Base-by-base conservation (phyloP, 2,797 vertebrate genomes). In the Tympanoctomys barrerae region DNA sequence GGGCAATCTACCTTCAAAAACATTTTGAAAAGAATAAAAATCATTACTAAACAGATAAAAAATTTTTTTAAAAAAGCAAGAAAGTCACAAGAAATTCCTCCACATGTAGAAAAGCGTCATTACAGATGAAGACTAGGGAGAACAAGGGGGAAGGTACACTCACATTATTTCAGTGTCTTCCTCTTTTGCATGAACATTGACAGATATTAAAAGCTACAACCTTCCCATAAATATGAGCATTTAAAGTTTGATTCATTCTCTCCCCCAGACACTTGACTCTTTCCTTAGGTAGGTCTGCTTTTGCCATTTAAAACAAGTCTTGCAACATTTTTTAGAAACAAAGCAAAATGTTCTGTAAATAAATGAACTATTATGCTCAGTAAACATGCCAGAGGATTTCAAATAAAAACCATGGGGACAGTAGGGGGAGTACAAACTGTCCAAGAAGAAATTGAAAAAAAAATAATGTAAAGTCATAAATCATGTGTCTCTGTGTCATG, bases 281-380 rank as follows among this genome's bases (percentile, higher is more conserved):
- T 97, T 85, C 89, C 92, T 96, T 97, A 95, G 93, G 64, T 96
- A 97, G 70, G 13, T 82, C 81, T 97, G 93, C 95, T 28, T 97
- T 79, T 97, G 94, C 82, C 97, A 92, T 83, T 96, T 97, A 94
- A 97, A 96, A 95, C 96, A 77, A 97, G 97, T 96, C 96, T 96
- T 97, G 91, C 94, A 97, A 97, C 95, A 98, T 77, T 71, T 98
- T 96, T 96, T 90, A 96, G 97, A 97, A 95, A 97, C 91, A 97
- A 97, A 98, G 95, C 87, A 97, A 97, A 97, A 93, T 90, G 90
- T 68, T 97, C 97, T 97, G 96, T 87, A 93, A 98, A 97, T 81
- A 97, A 68, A 98, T 94, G 52, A 98, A 98, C 96, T 97, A 97
- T 96, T 97, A 97, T 62, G 94, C 91, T 94, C 62, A 97, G 96